Percentiles rank a stretch among this genome's conserved stretches.
These are phyloP conservation scores for Galago senegalensis DNA, from an alignment of 2,797 vertebrate genomes.

Conservation along the genomic window DNA sequence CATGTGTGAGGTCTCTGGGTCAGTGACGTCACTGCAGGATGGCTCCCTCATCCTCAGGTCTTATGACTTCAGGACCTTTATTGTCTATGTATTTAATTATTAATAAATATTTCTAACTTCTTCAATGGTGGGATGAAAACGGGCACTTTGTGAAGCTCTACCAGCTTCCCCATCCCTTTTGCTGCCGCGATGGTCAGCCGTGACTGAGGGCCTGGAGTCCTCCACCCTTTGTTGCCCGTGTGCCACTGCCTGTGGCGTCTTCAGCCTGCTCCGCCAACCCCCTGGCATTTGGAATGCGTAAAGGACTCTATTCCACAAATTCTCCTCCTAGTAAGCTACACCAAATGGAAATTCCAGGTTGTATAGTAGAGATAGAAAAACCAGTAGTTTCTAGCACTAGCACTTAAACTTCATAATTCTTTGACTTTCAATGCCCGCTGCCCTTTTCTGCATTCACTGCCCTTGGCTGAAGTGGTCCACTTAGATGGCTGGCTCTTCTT, in stretches of 20 bases:
- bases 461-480: neutral
- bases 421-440: neutral
- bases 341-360: neutral
- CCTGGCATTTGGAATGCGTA: neutral
- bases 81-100: neutral
- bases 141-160: neutral
- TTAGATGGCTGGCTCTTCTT: neutral
- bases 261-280: neutral
- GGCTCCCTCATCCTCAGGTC: neutral
- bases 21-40: neutral
- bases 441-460: neutral
- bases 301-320: neutral
- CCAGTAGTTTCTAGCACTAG: neutral
- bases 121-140: neutral
- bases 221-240: accelerated
- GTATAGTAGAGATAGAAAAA: neutral
- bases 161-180: neutral
- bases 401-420: neutral
- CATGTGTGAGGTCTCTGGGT: neutral
- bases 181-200: neutral
- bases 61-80: neutral
- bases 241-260: neutral
- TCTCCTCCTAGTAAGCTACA: neutral
- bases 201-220: neutral
- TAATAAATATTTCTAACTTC: neutral